These are phyloP conservation scores for Pissodes strobi DNA, from an alignment of 1,140 invertebrate species.

Conservation along the genomic window DNA sequence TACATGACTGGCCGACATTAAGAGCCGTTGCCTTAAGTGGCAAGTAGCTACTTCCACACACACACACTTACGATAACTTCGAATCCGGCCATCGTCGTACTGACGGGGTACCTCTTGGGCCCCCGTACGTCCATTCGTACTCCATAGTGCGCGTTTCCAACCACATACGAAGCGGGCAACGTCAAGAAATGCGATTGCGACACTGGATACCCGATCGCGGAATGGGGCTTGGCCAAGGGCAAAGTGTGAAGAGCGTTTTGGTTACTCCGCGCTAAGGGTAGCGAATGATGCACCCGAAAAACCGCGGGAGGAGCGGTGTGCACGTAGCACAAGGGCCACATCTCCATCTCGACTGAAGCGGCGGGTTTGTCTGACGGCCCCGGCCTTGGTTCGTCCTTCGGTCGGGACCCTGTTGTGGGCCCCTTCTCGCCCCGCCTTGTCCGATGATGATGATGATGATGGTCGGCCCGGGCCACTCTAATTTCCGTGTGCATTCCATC, in stretches of 20 bases:
- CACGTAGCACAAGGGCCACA: constrained; percentile 55
- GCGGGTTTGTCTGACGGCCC: constrained; percentile 12
- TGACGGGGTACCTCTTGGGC: constrained; percentile 41
- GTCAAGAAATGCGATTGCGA: constrained; percentile 54
- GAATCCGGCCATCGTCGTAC: constrained; percentile 29
- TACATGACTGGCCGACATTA: too few species aligned
- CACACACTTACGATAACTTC: constrained; percentile 36
- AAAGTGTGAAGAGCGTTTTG: constrained; percentile 7
- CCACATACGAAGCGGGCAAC: constrained; percentile 53
- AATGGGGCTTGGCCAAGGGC: constrained; percentile 45
- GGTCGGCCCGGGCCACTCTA: constrained; percentile 57
- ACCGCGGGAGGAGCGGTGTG: constrained; percentile 58
- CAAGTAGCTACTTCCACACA: too few species aligned
- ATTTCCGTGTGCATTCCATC: constrained; percentile 61
- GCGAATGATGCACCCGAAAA: constrained; percentile 61
- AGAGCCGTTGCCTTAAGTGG: too few species aligned
- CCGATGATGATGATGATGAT: constrained; percentile 8
- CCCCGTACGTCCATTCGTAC: constrained; percentile 29
- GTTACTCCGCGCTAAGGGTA: constrained; percentile 50
- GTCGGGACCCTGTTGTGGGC: constrained; percentile 46
- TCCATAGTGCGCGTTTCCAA: constrained; percentile 22
- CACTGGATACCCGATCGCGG: constrained; percentile 49
- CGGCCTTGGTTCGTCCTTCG: constrained; percentile 58
- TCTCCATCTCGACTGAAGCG: constrained; percentile 47
- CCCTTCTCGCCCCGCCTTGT: constrained; percentile 9